phyloP scores from a whole-genome alignment of 2,888 invertebrate genomes.

The Slavum lentiscoides region DNA sequence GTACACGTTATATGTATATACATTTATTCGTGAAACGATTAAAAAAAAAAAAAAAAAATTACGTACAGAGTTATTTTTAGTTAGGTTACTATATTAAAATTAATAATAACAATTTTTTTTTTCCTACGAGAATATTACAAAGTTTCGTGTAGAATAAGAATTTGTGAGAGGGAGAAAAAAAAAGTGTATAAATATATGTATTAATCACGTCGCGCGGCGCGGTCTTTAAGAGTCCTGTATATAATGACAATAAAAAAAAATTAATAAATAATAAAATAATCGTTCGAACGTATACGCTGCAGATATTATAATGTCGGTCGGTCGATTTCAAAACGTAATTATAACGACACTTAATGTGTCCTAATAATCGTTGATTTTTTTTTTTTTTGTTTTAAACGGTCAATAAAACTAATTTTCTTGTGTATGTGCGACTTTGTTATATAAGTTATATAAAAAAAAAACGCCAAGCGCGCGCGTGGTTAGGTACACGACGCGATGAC shows the following conservation, averaged over 20 bases:
- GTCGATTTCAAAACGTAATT: constrained; percentile 15
- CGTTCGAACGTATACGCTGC: constrained; percentile 34
- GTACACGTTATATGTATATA: no score
- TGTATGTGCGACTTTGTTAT: background rate
- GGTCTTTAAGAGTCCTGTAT: constrained; percentile 3
- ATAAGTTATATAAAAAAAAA: constrained; percentile 8
- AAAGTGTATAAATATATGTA: no score
- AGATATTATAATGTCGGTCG: constrained; percentile 26
- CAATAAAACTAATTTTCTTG: constrained; percentile 28
- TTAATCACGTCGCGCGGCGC: no score
- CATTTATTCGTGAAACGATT: no score
- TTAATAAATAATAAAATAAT: constrained; percentile 28
- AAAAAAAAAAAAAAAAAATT: no score
- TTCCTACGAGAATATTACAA: no score
- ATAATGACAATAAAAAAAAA: background rate
- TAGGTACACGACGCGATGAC: background rate
- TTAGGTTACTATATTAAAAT: no score
- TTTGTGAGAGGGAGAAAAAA: no score
- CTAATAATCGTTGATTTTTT: background rate
- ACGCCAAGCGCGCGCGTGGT: background rate
- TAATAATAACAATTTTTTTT: no score
- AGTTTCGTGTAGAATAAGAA: no score
- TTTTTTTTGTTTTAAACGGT: background rate
- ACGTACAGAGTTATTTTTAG: no score
- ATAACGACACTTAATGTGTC: background rate